These are phyloP conservation scores for Acanthosepion lycidas DNA, from an alignment of 2,888 invertebrate genomes.

Conservation along the genomic window DNA sequence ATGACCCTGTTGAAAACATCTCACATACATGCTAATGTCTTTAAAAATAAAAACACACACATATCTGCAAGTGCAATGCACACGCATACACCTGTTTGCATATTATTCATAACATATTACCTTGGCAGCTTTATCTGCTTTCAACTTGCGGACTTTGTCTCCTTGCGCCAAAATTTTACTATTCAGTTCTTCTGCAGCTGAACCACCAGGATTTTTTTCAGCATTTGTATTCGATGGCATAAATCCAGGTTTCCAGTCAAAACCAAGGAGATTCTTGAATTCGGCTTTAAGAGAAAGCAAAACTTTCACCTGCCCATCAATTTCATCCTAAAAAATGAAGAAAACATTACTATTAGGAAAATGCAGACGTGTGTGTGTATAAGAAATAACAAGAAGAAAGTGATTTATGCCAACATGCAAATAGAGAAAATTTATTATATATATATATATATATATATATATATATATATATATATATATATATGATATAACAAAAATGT, in stretches of 20 bases:
- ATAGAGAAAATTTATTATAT: no score
- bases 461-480: conserved; percentile 11
- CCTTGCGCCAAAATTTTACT: conserved; percentile 79
- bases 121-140: conserved; percentile 74
- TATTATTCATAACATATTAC: conserved; percentile 46
- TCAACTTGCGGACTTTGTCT: conserved; percentile 82
- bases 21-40: no score
- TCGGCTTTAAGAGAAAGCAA: conserved; percentile 83
- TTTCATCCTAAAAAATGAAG: conserved; percentile 56
- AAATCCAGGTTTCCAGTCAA: conserved; percentile 79
- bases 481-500: no score
- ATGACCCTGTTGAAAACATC: no score
- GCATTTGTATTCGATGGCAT: conserved; percentile 45
- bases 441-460: neutral
- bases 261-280: conserved; percentile 82
- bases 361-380: neutral
- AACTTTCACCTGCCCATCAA: conserved; percentile 78
- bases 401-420: no score
- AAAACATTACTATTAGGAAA: neutral
- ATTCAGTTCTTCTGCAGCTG: conserved; percentile 46
- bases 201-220: neutral
- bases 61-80: no score
- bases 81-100: no score
- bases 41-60: no score
- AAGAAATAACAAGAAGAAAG: no score